Conservation (phyloP, 2,113 vertebrate species). For the Channa argus region DNA sequence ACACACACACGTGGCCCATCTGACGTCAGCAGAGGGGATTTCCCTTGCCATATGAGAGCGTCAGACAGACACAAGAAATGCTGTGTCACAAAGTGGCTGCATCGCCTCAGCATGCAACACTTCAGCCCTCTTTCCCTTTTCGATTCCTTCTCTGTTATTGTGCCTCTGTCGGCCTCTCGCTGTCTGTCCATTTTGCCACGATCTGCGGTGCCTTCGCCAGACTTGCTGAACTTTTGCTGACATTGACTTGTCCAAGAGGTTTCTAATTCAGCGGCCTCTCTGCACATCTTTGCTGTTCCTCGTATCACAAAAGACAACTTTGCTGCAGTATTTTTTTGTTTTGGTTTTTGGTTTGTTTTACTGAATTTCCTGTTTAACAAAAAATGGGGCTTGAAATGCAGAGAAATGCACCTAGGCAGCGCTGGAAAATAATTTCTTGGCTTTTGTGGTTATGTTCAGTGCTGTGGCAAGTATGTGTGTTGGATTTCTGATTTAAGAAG, state of each 20-base stretch:
- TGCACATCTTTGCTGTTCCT: background rate
- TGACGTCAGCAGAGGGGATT: conserved; percentile 82
- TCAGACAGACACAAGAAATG: conserved; percentile 76
- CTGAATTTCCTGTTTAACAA: background rate
- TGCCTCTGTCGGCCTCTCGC: conserved; percentile 20
- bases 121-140: conserved; percentile 51
- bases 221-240: conserved; percentile 60
- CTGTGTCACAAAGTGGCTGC: conserved; percentile 78
- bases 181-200: conserved; percentile 13
- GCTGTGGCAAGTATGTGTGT: background rate
- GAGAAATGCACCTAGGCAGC: background rate
- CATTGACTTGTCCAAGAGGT: conserved; percentile 23
- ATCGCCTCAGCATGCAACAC: conserved; percentile 54
- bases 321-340: background rate
- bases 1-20: conserved; percentile 66
- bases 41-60: conserved; percentile 69
- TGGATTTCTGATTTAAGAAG: conserved; percentile 17
- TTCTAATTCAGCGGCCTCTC: conserved; percentile 16
- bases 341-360: background rate
- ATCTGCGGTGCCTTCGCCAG: conserved; percentile 14
- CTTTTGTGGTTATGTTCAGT: conserved; percentile 18
- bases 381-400: background rate
- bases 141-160: conserved; percentile 28
- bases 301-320: background rate
- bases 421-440: background rate